Evolutionary conservation across 2,888 invertebrate genomes (phyloP).

Genomic region (Pterobdella sp.): DNA sequence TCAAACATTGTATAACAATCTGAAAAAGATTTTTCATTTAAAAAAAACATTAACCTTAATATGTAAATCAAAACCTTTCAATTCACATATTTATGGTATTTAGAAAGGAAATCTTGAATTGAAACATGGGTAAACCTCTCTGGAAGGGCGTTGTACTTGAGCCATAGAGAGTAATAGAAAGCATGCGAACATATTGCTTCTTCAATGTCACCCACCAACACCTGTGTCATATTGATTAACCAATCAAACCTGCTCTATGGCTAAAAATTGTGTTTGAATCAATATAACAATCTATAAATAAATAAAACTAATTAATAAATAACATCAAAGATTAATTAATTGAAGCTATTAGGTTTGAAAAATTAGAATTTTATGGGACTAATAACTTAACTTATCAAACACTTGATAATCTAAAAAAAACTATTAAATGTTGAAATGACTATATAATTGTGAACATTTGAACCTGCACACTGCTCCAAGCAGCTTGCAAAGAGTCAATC

Average conservation of each 20-base stretch:
- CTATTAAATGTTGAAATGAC: neutral
- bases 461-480: slow-evolving; percentile 51
- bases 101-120: no score
- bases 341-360: neutral
- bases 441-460: neutral
- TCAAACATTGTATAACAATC: no score
- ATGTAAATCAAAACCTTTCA: no score
- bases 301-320: slow-evolving; percentile 8
- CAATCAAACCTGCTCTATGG: neutral
- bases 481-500: slow-evolving; percentile 61
- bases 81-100: no score
- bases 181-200: slow-evolving; percentile 62
- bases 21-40: no score
- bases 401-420: neutral
- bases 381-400: neutral
- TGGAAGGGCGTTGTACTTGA: slow-evolving; percentile 56
- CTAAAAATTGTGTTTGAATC: neutral
- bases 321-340: neutral
- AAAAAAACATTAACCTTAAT: no score
- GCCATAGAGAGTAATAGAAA: slow-evolving; percentile 60
- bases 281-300: neutral
- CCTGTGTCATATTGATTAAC: slow-evolving; percentile 41
- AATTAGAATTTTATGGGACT: neutral
- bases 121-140: no score
- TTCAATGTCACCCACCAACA: slow-evolving; percentile 59